Evolutionary conservation across 1,140 invertebrate species (phyloP).

Genomic region (Ostrea denselamellosa): DNA sequence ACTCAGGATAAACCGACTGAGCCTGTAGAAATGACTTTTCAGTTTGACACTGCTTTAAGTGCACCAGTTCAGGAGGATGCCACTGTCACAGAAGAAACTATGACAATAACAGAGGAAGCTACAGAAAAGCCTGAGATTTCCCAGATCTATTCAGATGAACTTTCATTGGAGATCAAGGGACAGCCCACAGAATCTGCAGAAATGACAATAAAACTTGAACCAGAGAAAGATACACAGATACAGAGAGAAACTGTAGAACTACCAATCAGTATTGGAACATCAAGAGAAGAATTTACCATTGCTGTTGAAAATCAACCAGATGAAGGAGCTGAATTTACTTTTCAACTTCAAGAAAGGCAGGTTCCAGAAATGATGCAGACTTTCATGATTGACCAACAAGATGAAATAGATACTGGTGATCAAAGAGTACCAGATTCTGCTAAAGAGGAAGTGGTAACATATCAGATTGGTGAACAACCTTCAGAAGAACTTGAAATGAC

Average conservation of each 20-base stretch:
- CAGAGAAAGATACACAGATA: slow-evolving; percentile 29
- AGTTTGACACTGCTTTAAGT: not conserved
- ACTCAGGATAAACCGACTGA: slow-evolving; percentile 42
- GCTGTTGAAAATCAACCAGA: slow-evolving; percentile 61
- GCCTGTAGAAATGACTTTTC: slow-evolving; percentile 39
- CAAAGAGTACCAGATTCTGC: slow-evolving; percentile 48
- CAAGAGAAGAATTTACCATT: slow-evolving; percentile 70
- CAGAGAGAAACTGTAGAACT: slow-evolving; percentile 49
- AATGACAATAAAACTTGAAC: slow-evolving; percentile 41
- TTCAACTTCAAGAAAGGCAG: slow-evolving; percentile 62
- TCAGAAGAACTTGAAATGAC: slow-evolving; percentile 51
- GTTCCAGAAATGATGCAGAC: slow-evolving; percentile 35
- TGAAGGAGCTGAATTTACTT: slow-evolving; percentile 68
- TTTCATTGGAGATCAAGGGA: slow-evolving; percentile 14
- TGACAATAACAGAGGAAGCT: not conserved
- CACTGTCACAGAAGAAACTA: slow-evolving; percentile 13
- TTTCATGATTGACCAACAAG: slow-evolving; percentile 42
- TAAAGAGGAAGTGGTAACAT: slow-evolving; percentile 41
- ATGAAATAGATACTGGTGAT: slow-evolving; percentile 42
- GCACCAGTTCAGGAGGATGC: slow-evolving; percentile 45
- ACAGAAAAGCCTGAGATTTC: slow-evolving; percentile 52
- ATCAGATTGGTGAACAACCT: slow-evolving; percentile 49
- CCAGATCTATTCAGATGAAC: slow-evolving; percentile 42
- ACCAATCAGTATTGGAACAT: slow-evolving; percentile 62
- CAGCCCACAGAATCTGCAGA: slow-evolving; percentile 45